phyloP scores from a whole-genome alignment of 2,797 vertebrate genomes.

The Clarias platycephalus region DNA sequence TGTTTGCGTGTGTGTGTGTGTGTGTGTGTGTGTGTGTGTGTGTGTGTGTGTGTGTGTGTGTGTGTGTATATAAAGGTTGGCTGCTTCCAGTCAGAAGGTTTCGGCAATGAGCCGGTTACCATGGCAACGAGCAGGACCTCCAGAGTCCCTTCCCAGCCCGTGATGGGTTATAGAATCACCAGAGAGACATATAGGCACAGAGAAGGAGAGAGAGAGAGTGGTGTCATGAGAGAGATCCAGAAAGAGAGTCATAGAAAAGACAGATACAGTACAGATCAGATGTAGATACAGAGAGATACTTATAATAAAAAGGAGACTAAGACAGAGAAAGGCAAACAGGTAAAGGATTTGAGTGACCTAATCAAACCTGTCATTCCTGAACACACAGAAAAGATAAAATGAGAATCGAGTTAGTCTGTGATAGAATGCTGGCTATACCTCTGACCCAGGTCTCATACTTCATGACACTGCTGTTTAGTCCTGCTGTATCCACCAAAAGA shows the following conservation, averaged over 20 bases:
- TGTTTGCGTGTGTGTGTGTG: not conserved
- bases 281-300: not conserved
- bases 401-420: not conserved
- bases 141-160: not conserved
- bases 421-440: no score
- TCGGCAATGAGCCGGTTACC: constrained; percentile 26
- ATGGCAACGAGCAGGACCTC: constrained; percentile 36
- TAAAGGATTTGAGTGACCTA: not conserved
- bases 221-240: not conserved
- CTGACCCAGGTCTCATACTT: not conserved
- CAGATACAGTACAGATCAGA: not conserved
- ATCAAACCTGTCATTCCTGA: not conserved
- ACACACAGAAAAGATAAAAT: not conserved
- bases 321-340: not conserved
- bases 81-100: constrained; percentile 15
- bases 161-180: constrained; percentile 14
- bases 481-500: not conserved
- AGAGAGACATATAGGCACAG: not conserved
- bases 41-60: constrained; percentile 18
- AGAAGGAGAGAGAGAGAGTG: not conserved
- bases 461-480: not conserved
- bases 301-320: not conserved
- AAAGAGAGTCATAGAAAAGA: not conserved
- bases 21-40: constrained; percentile 22
- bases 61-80: constrained; percentile 15